Percentiles rank a stretch among this genome's conserved stretches.
These are phyloP conservation scores for Melierax canorus DNA, from an alignment of 2,113 vertebrate species.

Conservation along the genomic window DNA sequence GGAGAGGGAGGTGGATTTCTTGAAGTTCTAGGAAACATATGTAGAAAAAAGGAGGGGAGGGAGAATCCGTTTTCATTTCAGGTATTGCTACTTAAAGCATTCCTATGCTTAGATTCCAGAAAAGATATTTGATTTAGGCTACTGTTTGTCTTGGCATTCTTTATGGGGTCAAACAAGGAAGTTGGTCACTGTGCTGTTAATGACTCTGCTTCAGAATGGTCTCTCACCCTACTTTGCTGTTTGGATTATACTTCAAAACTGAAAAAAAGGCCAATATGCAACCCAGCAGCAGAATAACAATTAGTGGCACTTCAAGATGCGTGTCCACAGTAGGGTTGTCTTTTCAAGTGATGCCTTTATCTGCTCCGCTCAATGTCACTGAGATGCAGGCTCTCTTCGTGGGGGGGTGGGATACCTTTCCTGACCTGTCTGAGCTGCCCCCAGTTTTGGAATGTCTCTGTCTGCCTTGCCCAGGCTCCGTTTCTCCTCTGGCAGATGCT, in stretches of 20 bases:
- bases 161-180: neutral
- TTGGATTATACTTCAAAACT: neutral
- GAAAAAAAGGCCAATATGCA: neutral
- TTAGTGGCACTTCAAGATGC: neutral
- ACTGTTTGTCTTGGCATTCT: neutral
- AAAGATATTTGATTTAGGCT: neutral
- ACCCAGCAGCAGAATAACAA: neutral
- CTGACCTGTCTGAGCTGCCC: neutral
- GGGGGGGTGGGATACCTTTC: neutral
- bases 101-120: neutral
- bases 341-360: neutral
- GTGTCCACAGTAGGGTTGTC: neutral
- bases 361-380: neutral
- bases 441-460: neutral
- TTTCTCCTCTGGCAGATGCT: neutral
- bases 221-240: neutral
- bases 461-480: neutral
- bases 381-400: neutral
- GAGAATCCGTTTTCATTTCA: neutral
- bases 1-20: neutral
- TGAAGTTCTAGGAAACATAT: rapidly evolving
- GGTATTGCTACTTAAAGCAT: neutral
- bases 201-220: neutral
- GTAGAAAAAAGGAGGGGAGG: neutral
- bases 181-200: neutral